A percentile compares a stretch with the other conserved stretches of the same genome.
These are phyloP conservation scores for Acanthurus lineatus DNA, from an alignment of 2,797 vertebrate genomes.

Conservation along the genomic window DNA sequence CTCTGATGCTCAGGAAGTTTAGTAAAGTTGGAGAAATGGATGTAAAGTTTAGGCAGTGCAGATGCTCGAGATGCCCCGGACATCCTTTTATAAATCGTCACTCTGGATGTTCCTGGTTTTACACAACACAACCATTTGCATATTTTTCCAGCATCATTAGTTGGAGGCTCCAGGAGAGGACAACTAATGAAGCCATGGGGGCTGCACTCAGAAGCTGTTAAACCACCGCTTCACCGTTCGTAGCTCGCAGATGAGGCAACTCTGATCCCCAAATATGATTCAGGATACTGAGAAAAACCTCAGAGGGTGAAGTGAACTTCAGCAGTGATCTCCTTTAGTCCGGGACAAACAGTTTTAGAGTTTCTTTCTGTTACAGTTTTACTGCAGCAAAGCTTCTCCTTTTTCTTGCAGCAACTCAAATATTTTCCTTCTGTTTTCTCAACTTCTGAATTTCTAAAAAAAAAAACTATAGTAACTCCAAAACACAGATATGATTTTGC, in stretches of 20 bases:
- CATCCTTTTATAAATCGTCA: conserved; percentile 32
- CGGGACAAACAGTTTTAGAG: neutral
- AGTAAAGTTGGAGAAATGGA: neutral
- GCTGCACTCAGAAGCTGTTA: conserved; percentile 52
- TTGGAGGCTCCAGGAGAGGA: conserved; percentile 32
- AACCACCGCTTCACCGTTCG: conserved; percentile 39
- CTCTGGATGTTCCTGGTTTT: conserved; percentile 36
- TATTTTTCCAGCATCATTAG: conserved; percentile 48
- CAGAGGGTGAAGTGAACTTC: neutral
- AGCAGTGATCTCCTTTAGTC: conserved; percentile 2
- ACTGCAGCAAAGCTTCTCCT: neutral
- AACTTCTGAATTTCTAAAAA: too few species aligned
- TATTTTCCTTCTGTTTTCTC: neutral
- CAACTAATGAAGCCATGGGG: conserved; percentile 57
- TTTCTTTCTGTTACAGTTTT: neutral
- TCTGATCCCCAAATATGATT: conserved; percentile 31
- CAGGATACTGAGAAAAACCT: conserved; percentile 13
- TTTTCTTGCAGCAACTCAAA: neutral
- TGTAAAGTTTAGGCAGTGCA: neutral
- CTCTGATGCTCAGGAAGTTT: neutral
- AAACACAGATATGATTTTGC: neutral
- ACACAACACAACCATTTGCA: conserved; percentile 51
- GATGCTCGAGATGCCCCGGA: conserved; percentile 17
- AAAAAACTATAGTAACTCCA: neutral
- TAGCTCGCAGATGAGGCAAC: conserved; percentile 4